These are phyloP conservation scores for Antheraea assamensis DNA, from an alignment of 2,888 invertebrate genomes.

Conservation along the genomic window DNA sequence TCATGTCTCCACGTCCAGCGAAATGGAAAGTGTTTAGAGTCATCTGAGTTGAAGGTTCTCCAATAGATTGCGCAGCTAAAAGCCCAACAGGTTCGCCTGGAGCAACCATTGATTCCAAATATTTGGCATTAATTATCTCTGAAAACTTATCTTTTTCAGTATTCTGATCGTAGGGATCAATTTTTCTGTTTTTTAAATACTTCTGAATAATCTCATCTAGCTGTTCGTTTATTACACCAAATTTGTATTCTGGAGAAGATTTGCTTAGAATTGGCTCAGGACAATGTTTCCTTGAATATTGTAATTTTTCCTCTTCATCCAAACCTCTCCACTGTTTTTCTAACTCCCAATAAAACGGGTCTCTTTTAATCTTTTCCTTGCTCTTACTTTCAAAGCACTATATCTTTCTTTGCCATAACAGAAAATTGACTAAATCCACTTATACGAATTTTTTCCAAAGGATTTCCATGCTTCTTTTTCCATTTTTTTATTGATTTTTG, in stretches of 20 bases:
- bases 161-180: constrained; percentile 47
- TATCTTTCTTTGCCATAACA: constrained; percentile 70
- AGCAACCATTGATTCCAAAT: constrained; percentile 88
- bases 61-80: constrained; percentile 98
- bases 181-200: constrained; percentile 78
- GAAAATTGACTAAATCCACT: constrained; percentile 85
- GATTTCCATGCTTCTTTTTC: constrained; percentile 80
- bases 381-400: constrained; percentile 68
- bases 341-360: constrained; percentile 82
- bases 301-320: constrained; percentile 81
- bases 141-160: constrained; percentile 80
- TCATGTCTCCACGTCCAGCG: constrained; percentile 99
- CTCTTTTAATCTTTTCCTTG: constrained; percentile 77
- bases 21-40: constrained; percentile 99
- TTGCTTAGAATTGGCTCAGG: constrained; percentile 89
- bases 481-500: constrained; percentile 84
- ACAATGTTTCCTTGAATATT: constrained; percentile 80
- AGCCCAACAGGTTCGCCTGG: constrained; percentile 99
- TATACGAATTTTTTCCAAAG: constrained; percentile 65
- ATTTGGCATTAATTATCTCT: constrained; percentile 89
- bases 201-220: constrained; percentile 85
- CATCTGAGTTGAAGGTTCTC: constrained; percentile 99
- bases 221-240: constrained; percentile 93
- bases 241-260: constrained; percentile 88
- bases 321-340: constrained; percentile 86